Conservation (phyloP, 2,797 vertebrate genomes). For the Malacoctenus gilli region DNA sequence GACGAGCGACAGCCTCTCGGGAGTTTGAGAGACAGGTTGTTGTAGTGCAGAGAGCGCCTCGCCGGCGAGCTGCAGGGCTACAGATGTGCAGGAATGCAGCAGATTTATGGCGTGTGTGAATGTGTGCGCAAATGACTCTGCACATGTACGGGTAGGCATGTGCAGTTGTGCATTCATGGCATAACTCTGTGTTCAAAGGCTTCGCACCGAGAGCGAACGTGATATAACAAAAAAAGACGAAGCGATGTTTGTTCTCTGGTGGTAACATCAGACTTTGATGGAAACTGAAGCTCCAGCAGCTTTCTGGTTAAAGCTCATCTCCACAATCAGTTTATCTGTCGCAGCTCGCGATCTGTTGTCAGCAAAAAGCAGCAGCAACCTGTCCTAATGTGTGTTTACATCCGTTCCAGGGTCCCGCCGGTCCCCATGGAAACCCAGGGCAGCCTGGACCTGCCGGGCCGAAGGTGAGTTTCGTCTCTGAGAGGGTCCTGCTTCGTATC, state of each 20-base stretch:
- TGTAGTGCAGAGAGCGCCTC: conserved; percentile 24
- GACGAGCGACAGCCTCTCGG: too few relatives aligned
- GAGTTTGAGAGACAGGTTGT: not conserved
- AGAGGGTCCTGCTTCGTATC: conserved; percentile 3
- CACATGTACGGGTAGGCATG: conserved; percentile 3
- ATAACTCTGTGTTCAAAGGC: conserved; percentile 35
- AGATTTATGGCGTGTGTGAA: conserved; percentile 8
- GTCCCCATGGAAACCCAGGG: conserved; percentile 92
- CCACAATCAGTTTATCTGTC: too few relatives aligned
- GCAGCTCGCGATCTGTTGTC: too few relatives aligned
- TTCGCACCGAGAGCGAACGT: conserved; percentile 8
- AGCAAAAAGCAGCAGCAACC: not conserved
- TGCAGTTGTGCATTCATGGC: conserved; percentile 21
- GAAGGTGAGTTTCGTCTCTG: conserved; percentile 84
- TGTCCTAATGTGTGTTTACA: conserved; percentile 4
- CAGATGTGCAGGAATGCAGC: conserved; percentile 63
- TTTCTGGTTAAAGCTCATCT: too few relatives aligned
- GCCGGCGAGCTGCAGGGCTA: conserved; percentile 47
- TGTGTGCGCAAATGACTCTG: conserved; percentile 5
- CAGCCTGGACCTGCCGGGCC: conserved; percentile 88
- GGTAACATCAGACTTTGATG: not conserved
- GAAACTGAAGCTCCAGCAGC: not conserved
- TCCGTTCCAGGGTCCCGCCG: conserved; percentile 85
- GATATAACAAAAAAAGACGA: conserved; percentile 3
- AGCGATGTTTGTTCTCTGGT: not conserved